phyloP scores from a whole-genome alignment of 1,140 invertebrate genomes.

The Drosophila tristis region DNA sequence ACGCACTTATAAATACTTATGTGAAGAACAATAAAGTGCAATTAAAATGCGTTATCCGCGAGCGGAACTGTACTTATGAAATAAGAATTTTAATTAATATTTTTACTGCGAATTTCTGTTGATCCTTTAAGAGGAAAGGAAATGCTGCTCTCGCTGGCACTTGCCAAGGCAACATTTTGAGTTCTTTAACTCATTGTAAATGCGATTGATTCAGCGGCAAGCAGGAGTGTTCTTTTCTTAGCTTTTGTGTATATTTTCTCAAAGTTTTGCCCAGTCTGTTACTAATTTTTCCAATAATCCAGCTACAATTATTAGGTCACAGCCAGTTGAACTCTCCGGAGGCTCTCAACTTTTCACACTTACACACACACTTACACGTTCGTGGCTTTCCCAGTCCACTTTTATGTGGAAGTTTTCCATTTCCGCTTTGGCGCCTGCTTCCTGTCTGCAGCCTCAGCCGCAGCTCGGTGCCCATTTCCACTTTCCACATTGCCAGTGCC shows the following conservation, averaged over 20 bases:
- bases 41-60: constrained; percentile 15
- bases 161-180: not conserved
- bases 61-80: not conserved
- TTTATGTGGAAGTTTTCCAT: constrained; percentile 50
- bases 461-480: not conserved
- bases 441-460: constrained; percentile 3
- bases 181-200: too few species aligned
- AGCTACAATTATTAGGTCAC: constrained; percentile 45
- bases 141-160: not conserved
- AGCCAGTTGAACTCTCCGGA: constrained; percentile 23
- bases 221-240: too few species aligned
- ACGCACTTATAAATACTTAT: not conserved
- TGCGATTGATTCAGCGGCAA: too few species aligned
- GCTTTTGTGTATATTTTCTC: not conserved
- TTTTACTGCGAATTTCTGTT: constrained; percentile 6
- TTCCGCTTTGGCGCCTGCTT: constrained; percentile 42
- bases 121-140: not conserved
- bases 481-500: not conserved
- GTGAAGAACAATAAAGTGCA: constrained; percentile 28
- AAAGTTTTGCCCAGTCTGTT: not conserved
- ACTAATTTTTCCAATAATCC: constrained; percentile 22
- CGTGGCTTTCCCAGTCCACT: constrained; percentile 13
- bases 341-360: constrained; percentile 39
- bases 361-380: constrained; percentile 3
- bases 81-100: constrained; percentile 40